Evolutionary conservation across 2,888 invertebrate species (phyloP).

Genomic region (Parapristionchus giblindavisi): DNA sequence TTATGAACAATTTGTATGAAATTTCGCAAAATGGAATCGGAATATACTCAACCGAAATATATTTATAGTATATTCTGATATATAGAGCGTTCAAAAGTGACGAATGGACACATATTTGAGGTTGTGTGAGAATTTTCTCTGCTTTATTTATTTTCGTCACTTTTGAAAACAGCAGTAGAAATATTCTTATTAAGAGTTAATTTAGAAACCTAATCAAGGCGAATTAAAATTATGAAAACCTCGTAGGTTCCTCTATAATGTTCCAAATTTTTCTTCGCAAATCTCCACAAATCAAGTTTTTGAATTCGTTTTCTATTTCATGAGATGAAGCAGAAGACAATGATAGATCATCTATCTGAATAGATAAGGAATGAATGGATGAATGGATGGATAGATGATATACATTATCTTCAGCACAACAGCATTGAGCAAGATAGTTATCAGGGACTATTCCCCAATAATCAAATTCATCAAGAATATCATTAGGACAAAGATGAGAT

Average conservation of each 20-base stretch:
- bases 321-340: conserved; percentile 2
- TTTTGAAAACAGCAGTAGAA: too few relatives aligned
- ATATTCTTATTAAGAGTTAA: background rate
- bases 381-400: too few relatives aligned
- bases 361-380: too few relatives aligned
- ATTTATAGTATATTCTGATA: too few relatives aligned
- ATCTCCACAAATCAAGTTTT: conserved; percentile 53
- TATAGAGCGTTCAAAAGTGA: too few relatives aligned
- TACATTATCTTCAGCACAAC: conserved; percentile 51
- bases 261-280: conserved; percentile 57
- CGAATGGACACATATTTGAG: too few relatives aligned
- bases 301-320: conserved; percentile 53
- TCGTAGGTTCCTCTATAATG: conserved; percentile 62
- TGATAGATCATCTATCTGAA: conserved; percentile 12
- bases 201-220: background rate
- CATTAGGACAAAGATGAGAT: conserved; percentile 71
- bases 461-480: conserved; percentile 71
- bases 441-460: conserved; percentile 68
- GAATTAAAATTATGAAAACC: too few relatives aligned
- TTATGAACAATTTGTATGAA: too few relatives aligned
- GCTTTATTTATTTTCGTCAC: too few relatives aligned
- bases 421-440: conserved; percentile 54
- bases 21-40: too few relatives aligned
- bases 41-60: too few relatives aligned
- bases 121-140: too few relatives aligned